Percentiles rank a stretch among this genome's conserved stretches.
Evolutionary conservation across 2,797 vertebrate genomes (phyloP).

Genomic region (Tokudaia muenninki): DNA sequence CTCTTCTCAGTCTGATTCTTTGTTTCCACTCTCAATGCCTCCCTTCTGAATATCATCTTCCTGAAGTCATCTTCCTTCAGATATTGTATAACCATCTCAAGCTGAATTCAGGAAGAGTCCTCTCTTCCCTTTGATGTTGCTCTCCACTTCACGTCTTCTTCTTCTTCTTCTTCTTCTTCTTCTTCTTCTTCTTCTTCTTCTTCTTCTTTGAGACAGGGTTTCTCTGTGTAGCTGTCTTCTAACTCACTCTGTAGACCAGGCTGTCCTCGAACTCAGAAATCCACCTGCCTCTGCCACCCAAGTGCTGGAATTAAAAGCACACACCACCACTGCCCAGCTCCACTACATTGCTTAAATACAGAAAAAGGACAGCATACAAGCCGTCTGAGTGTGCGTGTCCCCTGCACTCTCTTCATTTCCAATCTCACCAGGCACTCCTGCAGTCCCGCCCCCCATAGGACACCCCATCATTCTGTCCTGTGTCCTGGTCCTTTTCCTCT

Average conservation of each 20-base stretch:
- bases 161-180: too few relatives aligned
- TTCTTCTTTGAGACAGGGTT: too few relatives aligned
- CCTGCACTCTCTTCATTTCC: not conserved
- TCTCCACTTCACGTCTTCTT: not conserved
- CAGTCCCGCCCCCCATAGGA: not conserved
- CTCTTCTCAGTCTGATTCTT: conserved; percentile 39
- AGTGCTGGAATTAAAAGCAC: too few relatives aligned
- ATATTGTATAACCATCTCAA: conserved; percentile 10
- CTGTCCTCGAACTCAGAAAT: too few relatives aligned
- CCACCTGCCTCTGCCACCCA: too few relatives aligned
- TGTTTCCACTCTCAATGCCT: conserved; percentile 1
- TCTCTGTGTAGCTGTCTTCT: too few relatives aligned
- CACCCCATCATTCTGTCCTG: not conserved
- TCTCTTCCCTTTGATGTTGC: not conserved
- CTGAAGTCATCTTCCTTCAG: conserved; percentile 55
- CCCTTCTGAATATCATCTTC: not conserved
- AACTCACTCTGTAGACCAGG: too few relatives aligned
- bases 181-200: too few relatives aligned
- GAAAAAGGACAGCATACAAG: not conserved
- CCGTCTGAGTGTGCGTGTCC: not conserved
- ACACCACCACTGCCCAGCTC: not conserved
- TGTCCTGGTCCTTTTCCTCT: conserved; percentile 20
- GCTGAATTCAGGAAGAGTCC: conserved; percentile 28
- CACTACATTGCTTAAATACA: conserved; percentile 6
- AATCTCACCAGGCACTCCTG: not conserved